Percentiles rank a stretch among this genome's conserved stretches.
These are phyloP conservation scores for Carcharodon carcharias DNA, from an alignment of 2,797 vertebrate species.

Conservation along the genomic window DNA sequence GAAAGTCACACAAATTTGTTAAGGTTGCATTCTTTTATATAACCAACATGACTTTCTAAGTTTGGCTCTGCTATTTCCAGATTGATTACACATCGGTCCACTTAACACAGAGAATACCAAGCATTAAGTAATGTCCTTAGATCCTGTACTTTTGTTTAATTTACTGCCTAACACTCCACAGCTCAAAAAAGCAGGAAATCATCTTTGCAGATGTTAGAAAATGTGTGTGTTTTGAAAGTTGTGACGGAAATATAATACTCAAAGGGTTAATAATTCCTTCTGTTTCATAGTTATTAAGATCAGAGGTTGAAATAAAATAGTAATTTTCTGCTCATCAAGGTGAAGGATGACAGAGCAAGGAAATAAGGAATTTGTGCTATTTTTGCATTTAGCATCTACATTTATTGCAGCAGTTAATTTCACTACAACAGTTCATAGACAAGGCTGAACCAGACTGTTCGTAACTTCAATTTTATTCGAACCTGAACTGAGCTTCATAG, in stretches of 20 bases:
- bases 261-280: conserved; percentile 32
- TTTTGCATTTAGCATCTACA: neutral
- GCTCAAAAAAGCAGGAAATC: conserved; percentile 9
- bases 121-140: neutral
- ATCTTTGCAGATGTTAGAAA: conserved; percentile 23
- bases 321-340: conserved; percentile 19
- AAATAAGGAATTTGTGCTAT: neutral
- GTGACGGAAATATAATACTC: conserved; percentile 15
- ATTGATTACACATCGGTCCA: neutral
- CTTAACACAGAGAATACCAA: neutral
- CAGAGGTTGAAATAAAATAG: conserved; percentile 7
- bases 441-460: neutral
- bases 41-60: neutral
- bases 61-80: neutral
- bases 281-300: conserved; percentile 16
- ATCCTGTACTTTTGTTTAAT: neutral
- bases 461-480: neutral
- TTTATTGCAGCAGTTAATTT: neutral
- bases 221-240: neutral
- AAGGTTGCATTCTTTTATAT: neutral
- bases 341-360: neutral
- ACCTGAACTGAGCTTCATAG: neutral
- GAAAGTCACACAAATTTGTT: neutral
- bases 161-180: neutral
- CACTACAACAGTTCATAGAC: neutral